Evolutionary conservation across 1,140 invertebrate species (phyloP).

Genomic region (Rhopalosiphum padi): DNA sequence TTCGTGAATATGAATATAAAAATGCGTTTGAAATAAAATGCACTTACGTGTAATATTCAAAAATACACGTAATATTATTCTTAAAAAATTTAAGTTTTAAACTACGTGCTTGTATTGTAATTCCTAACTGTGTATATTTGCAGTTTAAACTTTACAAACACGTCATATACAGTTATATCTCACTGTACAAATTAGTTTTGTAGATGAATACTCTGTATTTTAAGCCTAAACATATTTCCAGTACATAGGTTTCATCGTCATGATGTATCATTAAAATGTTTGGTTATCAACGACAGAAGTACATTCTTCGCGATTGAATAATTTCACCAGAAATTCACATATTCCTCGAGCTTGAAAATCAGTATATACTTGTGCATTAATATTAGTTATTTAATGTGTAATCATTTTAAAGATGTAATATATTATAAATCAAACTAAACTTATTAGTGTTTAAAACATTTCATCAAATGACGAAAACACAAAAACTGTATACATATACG

Average conservation of each 20-base stretch:
- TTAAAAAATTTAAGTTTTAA: not conserved
- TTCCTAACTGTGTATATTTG: not conserved
- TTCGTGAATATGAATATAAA: not conserved
- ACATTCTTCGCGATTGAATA: not conserved
- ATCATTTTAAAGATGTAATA: not conserved
- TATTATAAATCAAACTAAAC: not conserved
- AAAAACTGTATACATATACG: no score
- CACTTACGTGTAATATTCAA: not conserved
- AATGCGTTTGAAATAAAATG: not conserved
- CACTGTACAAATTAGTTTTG: not conserved
- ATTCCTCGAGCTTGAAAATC: not conserved
- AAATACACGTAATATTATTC: not conserved
- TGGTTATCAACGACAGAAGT: not conserved
- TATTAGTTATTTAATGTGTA: not conserved
- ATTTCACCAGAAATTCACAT: not conserved
- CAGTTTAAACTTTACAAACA: not conserved
- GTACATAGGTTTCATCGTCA: not conserved
- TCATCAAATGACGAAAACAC: not conserved
- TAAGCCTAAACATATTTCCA: not conserved
- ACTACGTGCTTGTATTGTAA: not conserved
- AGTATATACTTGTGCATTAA: not conserved
- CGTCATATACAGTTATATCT: not conserved
- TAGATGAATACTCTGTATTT: not conserved
- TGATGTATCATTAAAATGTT: not conserved
- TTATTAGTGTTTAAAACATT: not conserved